Percentiles rank a stretch among this genome's conserved stretches.
phyloP scores from a whole-genome alignment of 2,797 vertebrate genomes.

The Sebastes itinus region DNA sequence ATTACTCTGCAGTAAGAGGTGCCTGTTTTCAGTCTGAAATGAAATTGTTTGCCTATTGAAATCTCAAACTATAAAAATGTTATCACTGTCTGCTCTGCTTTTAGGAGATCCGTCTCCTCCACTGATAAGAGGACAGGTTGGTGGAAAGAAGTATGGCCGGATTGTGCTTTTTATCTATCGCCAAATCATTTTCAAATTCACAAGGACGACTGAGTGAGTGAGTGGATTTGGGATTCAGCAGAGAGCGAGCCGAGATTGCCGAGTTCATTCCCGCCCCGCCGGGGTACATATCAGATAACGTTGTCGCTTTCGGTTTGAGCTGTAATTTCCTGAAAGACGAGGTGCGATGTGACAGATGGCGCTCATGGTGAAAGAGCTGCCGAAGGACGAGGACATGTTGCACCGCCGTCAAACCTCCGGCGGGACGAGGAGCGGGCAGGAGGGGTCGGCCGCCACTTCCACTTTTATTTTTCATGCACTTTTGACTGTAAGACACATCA shows the following conservation, averaged over 20 bases:
- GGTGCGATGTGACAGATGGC: conserved; percentile 61
- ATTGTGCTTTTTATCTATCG: conserved; percentile 22
- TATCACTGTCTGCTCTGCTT: neutral
- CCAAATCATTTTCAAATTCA: conserved; percentile 24
- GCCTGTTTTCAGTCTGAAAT: neutral
- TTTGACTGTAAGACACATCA: neutral
- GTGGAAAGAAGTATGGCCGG: neutral
- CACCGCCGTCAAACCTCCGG: conserved; percentile 27
- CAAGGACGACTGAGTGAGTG: conserved; percentile 16
- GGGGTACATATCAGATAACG: conserved; percentile 50
- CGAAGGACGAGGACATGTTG: conserved; percentile 41
- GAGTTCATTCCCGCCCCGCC: conserved; percentile 26
- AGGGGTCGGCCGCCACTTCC: neutral
- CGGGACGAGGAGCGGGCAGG: neutral
- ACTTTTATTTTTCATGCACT: neutral
- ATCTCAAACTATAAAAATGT: neutral
- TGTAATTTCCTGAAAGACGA: conserved; percentile 68
- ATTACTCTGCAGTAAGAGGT: neutral
- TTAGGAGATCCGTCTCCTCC: neutral
- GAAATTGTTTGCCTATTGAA: conserved; percentile 13
- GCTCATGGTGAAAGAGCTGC: conserved; percentile 52
- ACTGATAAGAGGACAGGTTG: conserved; percentile 6
- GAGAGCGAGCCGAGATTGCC: conserved; percentile 24
- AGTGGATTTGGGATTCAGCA: conserved; percentile 50
- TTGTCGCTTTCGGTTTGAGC: conserved; percentile 51